These are phyloP conservation scores for Melolontha melolontha DNA, from an alignment of 2,888 invertebrate species.

Conservation along the genomic window DNA sequence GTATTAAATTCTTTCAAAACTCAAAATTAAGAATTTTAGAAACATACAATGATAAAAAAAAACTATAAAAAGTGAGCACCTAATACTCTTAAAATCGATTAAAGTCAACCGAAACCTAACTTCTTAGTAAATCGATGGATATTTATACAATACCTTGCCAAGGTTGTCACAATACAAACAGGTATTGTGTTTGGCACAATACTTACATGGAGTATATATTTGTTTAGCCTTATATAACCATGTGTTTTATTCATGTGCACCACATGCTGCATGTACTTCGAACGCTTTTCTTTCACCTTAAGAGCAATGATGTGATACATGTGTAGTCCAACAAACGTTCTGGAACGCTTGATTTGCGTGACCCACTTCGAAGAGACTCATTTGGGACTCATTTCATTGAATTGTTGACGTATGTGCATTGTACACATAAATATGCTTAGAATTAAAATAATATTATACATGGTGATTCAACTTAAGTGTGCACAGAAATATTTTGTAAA, in stretches of 20 bases:
- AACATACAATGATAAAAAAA: no score
- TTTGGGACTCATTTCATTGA: conserved; percentile 13
- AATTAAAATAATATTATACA: no score
- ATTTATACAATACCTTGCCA: conserved; percentile 33
- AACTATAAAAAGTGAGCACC: no score
- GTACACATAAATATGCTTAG: no score
- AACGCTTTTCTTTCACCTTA: conserved; percentile 20
- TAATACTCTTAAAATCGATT: no score
- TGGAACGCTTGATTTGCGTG: conserved; percentile 28
- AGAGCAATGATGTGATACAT: conserved; percentile 4
- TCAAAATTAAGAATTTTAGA: no score
- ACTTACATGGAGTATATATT: conserved; percentile 29
- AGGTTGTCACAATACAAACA: conserved; percentile 35
- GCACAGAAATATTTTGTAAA: no score
- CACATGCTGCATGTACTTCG: conserved; percentile 10
- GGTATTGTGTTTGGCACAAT: conserved; percentile 29
- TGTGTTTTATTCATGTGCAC: conserved; percentile 30
- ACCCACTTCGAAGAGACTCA: conserved; percentile 24
- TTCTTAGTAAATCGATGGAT: background rate
- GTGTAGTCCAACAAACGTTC: conserved; percentile 3
- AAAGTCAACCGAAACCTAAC: no score
- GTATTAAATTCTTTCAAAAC: no score
- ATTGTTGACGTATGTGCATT: no score
- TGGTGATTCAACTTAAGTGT: no score
- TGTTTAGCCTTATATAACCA: conserved; percentile 41